Percentiles rank a stretch among this genome's conserved stretches.
phyloP scores from a whole-genome alignment of 2,113 vertebrate genomes.

The Xenopus borealis region DNA sequence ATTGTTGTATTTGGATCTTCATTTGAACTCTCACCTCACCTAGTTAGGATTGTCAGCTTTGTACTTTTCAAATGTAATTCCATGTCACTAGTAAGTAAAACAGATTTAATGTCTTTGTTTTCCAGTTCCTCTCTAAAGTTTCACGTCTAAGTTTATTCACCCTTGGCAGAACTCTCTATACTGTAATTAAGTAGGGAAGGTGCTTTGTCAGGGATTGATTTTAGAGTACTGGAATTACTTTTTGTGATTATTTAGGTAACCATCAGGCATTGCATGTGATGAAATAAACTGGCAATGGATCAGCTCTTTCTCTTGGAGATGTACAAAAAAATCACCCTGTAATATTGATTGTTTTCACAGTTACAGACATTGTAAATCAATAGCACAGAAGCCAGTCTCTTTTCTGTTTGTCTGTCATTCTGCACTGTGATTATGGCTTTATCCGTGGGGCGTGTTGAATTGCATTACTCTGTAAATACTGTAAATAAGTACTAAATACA shows the following conservation, averaged over 20 bases:
- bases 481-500: neutral
- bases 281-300: slow-evolving; percentile 35
- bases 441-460: neutral
- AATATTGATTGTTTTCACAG: slow-evolving; percentile 41
- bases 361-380: slow-evolving; percentile 42
- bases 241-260: slow-evolving; percentile 33
- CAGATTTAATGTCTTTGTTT: slow-evolving; percentile 23
- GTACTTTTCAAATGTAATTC: neutral
- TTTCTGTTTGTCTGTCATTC: slow-evolving; percentile 27
- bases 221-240: slow-evolving; percentile 24
- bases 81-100: slow-evolving; percentile 19
- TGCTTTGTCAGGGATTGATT: slow-evolving; percentile 33
- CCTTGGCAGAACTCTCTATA: slow-evolving; percentile 18
- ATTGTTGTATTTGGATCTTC: no score
- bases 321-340: slow-evolving; percentile 23
- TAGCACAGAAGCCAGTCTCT: slow-evolving; percentile 33
- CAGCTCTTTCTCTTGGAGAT: slow-evolving; percentile 25
- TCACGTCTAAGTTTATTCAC: slow-evolving; percentile 29
- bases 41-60: no score
- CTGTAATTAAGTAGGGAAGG: slow-evolving; percentile 37
- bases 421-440: slow-evolving; percentile 26
- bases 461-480: slow-evolving; percentile 6
- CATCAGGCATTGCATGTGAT: slow-evolving; percentile 24
- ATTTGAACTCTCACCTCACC: no score
- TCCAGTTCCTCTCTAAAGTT: slow-evolving; percentile 3